Base-by-base conservation (phyloP, 2,113 vertebrate genomes). In the Mandrillus leucophaeus region DNA sequence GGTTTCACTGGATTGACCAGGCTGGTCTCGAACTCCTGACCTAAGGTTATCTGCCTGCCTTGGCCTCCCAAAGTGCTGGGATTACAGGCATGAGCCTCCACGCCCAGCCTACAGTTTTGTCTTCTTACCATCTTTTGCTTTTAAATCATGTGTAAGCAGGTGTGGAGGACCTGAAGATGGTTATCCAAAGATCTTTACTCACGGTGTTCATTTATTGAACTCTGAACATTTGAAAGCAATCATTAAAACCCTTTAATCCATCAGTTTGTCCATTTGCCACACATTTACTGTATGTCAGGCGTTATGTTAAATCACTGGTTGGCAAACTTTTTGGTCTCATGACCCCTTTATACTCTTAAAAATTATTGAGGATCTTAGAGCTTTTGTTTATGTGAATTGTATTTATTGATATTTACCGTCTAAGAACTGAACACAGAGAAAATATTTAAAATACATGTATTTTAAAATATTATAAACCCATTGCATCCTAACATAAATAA, bases 401-500 rank as follows among this genome's bases (percentile, higher is more conserved):
- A 73, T 85, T 80, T 64, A 70, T 95, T 90, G 16, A 50, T 93
- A 81, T 76, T 95, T 93, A 48, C 18, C 79, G 7, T 89, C 38
- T 70, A 95, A 43, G 72, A 68, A 88, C 66, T 55, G 16, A 81
- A 95, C 86, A 73, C 87, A 52, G 78, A 80, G 50, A 85, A 48
- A 40, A 57, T 30, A 45, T 40, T 81, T 52, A 57, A 70, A 66
- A 92, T 45, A 11, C 4, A 30, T 90, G 43, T 57, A 82, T 95
- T 91, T 93, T 30, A 11, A 90, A 81, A 91, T 80, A 90, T 84
- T 88, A 95, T 43, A 95, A 96, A 66, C 1, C 80, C 32, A 75
- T 85, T 83, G 4, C 22, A 90, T 81, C 20, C 35, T 83, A 92
- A 59, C 55, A 79, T 90, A 93, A 93, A 92, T 82, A 96, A 96